Conservation (phyloP, 2,888 invertebrate species). For the Junonia oenone region DNA sequence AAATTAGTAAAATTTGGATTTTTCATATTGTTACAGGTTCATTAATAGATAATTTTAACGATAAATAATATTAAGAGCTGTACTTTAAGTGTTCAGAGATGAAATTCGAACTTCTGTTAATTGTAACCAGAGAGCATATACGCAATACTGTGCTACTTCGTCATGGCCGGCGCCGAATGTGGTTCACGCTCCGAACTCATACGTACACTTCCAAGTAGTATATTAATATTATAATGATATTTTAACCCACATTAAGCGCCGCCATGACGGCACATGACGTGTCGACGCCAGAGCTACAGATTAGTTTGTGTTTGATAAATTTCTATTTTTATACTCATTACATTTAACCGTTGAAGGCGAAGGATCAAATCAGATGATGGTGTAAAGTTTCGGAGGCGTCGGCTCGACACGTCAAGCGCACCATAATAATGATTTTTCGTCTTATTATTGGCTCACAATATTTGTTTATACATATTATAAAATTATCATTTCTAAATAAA, state of each 20-base stretch:
- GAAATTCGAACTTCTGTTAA: slow-evolving; percentile 63
- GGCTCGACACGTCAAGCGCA: slow-evolving; percentile 36
- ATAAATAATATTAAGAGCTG: slow-evolving; percentile 76
- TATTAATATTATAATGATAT: slow-evolving; percentile 11
- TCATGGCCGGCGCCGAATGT: slow-evolving; percentile 41
- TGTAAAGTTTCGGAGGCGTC: slow-evolving; percentile 33
- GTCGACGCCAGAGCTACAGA: slow-evolving; percentile 41
- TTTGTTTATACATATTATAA: neutral
- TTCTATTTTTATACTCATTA: slow-evolving; percentile 43
- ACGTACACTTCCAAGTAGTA: neutral
- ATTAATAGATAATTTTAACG: slow-evolving; percentile 73
- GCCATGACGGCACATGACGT: slow-evolving; percentile 47
- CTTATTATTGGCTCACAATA: slow-evolving; percentile 13
- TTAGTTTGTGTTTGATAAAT: slow-evolving; percentile 34
- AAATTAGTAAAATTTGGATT: slow-evolving; percentile 79
- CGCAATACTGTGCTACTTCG: slow-evolving; percentile 46
- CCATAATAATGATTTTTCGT: slow-evolving; percentile 28
- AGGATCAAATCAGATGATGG: slow-evolving; percentile 6
- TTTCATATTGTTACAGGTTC: slow-evolving; percentile 79
- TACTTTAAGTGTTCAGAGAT: slow-evolving; percentile 80
- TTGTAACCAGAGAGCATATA: slow-evolving; percentile 61
- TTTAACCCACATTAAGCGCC: slow-evolving; percentile 37
- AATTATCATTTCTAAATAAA: neutral
- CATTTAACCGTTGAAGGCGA: slow-evolving; percentile 18
- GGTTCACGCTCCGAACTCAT: slow-evolving; percentile 28